Evolutionary conservation across 2,797 vertebrate species (phyloP).

Genomic region (Onychomys arenicola): DNA sequence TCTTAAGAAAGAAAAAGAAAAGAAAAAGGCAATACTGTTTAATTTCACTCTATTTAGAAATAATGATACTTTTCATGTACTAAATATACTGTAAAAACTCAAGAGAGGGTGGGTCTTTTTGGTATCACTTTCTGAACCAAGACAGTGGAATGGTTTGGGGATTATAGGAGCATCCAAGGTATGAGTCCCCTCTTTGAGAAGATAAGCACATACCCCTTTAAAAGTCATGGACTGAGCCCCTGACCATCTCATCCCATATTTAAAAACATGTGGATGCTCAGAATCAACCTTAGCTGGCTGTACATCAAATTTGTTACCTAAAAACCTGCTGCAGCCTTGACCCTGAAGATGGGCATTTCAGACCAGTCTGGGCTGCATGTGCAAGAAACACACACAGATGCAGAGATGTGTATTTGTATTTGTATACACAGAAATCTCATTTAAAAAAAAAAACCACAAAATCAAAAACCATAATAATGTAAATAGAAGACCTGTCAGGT

Average conservation of each 20-base stretch:
- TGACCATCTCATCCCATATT: background rate
- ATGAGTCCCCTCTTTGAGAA: background rate
- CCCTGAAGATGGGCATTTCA: background rate
- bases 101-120: background rate
- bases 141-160: background rate
- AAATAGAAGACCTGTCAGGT: background rate
- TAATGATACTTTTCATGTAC: background rate
- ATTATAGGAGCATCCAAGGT: background rate
- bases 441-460: background rate
- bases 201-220: background rate
- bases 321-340: background rate
- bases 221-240: background rate
- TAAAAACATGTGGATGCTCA: background rate
- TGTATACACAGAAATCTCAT: background rate
- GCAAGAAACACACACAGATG: background rate
- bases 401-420: background rate
- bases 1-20: too few species aligned
- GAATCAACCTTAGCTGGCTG: background rate
- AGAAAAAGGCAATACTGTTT: background rate
- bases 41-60: slow-evolving; percentile 21
- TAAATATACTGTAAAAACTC: too few species aligned
- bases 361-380: background rate
- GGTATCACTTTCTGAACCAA: background rate
- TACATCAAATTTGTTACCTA: background rate
- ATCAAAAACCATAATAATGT: background rate